phyloP scores from a whole-genome alignment of 2,113 vertebrate genomes.

The Melanotaenia duboulayi region DNA sequence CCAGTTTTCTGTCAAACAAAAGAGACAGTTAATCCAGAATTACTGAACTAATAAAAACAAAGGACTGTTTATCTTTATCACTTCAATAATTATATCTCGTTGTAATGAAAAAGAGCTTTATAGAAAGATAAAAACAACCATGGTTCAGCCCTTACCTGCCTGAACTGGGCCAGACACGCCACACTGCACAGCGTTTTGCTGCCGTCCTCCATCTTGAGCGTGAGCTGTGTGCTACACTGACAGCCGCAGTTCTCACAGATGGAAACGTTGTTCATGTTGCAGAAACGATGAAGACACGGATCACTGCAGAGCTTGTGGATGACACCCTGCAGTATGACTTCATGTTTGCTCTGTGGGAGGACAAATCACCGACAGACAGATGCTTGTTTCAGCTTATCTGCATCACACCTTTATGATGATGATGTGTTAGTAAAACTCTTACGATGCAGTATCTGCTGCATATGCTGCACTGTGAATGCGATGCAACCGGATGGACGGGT shows the following conservation, averaged over 20 bases:
- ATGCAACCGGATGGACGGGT: accelerated
- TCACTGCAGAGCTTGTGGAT: conserved; percentile 92
- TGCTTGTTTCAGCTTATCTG: background rate
- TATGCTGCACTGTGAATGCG: conserved; percentile 88
- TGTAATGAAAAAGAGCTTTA: no score
- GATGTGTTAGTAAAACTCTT: conserved; percentile 55
- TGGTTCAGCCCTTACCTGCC: conserved; percentile 80
- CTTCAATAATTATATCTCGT: no score
- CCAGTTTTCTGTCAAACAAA: conserved; percentile 83
- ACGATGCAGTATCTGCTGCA: conserved; percentile 91
- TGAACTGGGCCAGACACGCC: conserved; percentile 84
- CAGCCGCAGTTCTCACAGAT: conserved; percentile 88
- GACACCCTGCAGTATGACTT: conserved; percentile 87
- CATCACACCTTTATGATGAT: background rate
- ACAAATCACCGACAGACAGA: background rate
- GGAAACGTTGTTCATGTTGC: conserved; percentile 87
- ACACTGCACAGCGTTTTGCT: conserved; percentile 88
- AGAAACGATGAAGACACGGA: conserved; percentile 89
- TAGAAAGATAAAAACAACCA: no score
- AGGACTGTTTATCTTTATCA: no score
- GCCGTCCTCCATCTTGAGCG: conserved; percentile 85
- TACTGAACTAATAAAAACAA: no score
- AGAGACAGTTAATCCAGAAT: no score
- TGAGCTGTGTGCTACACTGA: conserved; percentile 81
- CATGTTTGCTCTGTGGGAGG: conserved; percentile 87